These are phyloP conservation scores for Beaufortia kweichowensis DNA, from an alignment of 2,113 vertebrate genomes.

Conservation along the genomic window DNA sequence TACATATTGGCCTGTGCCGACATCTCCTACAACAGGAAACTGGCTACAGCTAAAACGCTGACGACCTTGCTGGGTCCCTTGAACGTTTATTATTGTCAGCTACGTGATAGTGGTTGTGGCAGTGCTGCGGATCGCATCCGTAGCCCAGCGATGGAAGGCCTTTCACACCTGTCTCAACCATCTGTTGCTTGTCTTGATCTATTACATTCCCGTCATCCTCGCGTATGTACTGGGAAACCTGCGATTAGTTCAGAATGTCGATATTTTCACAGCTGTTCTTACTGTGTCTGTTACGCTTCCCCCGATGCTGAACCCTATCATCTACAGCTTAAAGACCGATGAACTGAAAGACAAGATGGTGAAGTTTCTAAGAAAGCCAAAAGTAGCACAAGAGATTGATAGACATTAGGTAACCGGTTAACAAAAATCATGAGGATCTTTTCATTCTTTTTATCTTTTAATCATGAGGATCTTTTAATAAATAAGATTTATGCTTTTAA, in stretches of 20 bases:
- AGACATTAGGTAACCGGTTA: background rate
- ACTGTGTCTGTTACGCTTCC: constrained; percentile 53
- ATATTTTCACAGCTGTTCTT: constrained; percentile 51
- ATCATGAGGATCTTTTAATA: too few relatives aligned
- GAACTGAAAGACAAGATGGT: constrained; percentile 51
- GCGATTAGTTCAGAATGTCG: constrained; percentile 34
- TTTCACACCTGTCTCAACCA: constrained; percentile 58
- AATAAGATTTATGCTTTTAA: too few relatives aligned
- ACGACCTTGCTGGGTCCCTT: constrained; percentile 48
- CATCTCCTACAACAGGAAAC: constrained; percentile 47
- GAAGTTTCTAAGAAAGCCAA: constrained; percentile 40
- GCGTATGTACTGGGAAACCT: constrained; percentile 52
- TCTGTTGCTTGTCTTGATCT: constrained; percentile 54
- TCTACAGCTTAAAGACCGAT: constrained; percentile 62
- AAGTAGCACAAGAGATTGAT: constrained; percentile 36
- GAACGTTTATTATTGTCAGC: constrained; percentile 53
- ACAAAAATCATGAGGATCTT: background rate
- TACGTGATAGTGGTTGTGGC: constrained; percentile 51
- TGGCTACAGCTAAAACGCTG: constrained; percentile 52
- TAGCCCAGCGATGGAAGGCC: constrained; percentile 54
- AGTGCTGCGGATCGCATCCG: constrained; percentile 51
- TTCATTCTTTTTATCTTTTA: too few relatives aligned
- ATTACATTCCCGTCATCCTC: constrained; percentile 55
- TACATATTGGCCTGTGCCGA: constrained; percentile 55
- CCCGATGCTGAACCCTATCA: constrained; percentile 59